Base-by-base conservation (phyloP, 2,113 vertebrate genomes). In the Tragelaphus scriptus region DNA sequence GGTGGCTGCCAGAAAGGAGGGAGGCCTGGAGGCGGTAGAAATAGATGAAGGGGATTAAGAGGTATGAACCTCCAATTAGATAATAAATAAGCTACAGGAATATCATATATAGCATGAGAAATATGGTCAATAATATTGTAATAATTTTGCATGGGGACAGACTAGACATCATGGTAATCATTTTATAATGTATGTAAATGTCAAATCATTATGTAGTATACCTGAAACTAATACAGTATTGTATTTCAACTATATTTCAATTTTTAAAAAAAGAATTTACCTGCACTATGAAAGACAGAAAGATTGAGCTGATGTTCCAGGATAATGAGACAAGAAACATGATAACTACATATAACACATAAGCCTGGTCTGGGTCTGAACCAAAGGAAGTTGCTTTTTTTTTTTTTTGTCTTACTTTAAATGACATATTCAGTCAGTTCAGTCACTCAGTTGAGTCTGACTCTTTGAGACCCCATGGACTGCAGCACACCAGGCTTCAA, bases 221-320 rank as follows among this genome's bases (percentile, higher is more conserved):
- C 32, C 51, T 56, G 51, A 84, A 56, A 84, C 32, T 15, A 56
- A 84, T 32, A 25, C 32, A 84, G n/a, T 36, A 36, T 25, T 84
- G 32, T 36, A 84, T 84, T 84, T 36, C 51, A 56, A 55, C 30
- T 82, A 23, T n/a, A 82, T 55, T n/a, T 55, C 10, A 53, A 53
- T 82, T n/a, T 5, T 0, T 11, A 36, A 36, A 7, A 32, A 49
- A 88, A 96, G 65, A 85, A 61, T 77, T 88, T 44, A 88, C 44
- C 82, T 95, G 96, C 55, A 77, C 68, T 91, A 5, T 59, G 89
- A 85, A 94, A 92, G 80, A 79, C 9, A 81, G 30, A 75, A 53
- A 53, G 12, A 44, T 6, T 15, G 2, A 28, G 58, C 3, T 53
- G 16, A 84, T 79, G 30, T 17, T 59, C 55, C 23, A 12, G 9